phyloP scores from a whole-genome alignment of 2,113 vertebrate species.

The Pedionomus torquatus region DNA sequence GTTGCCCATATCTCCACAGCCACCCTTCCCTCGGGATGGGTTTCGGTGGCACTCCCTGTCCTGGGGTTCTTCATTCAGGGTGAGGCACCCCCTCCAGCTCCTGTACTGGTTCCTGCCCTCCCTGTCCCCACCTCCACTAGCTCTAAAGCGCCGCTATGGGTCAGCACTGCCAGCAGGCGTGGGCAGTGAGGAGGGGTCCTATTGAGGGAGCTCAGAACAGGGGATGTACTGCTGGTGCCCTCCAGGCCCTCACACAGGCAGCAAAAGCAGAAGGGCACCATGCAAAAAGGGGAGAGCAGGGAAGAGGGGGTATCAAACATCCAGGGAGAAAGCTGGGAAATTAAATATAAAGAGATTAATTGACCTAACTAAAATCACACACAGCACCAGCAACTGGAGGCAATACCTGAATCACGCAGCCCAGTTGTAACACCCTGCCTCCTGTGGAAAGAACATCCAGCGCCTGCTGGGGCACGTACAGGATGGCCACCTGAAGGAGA shows the following conservation, averaged over 20 bases:
- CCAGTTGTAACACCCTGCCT: neutral
- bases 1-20: neutral
- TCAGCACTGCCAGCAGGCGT: neutral
- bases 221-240: neutral
- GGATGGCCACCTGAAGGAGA: rapidly evolving
- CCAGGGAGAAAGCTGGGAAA: neutral
- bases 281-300: neutral
- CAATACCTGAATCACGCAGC: neutral
- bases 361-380: neutral
- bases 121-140: neutral
- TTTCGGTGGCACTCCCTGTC: neutral
- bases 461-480: rapidly evolving
- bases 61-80: rapidly evolving
- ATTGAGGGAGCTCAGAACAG: rapidly evolving
- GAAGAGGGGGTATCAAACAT: neutral
- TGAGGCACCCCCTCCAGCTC: rapidly evolving
- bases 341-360: neutral
- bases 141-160: neutral
- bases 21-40: rapidly evolving
- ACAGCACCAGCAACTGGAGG: neutral
- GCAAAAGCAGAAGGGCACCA: rapidly evolving
- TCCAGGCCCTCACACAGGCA: neutral
- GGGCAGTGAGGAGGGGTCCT: neutral
- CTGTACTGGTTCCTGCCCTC: neutral
- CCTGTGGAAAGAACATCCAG: neutral